Percentiles rank a stretch among this genome's conserved stretches.
phyloP scores from a whole-genome alignment of 2,797 vertebrate species.

The Emys orbicularis region DNA sequence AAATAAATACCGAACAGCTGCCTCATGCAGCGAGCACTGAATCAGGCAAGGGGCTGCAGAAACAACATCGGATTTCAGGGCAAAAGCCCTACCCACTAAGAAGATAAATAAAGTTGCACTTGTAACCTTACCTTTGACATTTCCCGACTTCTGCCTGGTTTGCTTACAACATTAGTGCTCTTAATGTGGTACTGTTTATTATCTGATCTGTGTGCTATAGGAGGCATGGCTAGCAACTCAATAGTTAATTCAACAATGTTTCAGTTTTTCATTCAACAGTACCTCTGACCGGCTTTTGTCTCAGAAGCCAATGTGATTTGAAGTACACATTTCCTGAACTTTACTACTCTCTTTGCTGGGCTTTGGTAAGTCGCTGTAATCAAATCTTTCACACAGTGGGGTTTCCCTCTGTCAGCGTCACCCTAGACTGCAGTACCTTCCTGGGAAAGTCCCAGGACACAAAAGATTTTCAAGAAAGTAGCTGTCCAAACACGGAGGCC shows the following conservation, averaged over 20 bases:
- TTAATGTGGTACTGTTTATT: background rate
- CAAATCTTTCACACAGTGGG: background rate
- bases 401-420: background rate
- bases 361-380: background rate
- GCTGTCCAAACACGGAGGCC: background rate
- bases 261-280: background rate
- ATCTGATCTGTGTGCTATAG: fast-evolving
- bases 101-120: background rate
- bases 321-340: background rate
- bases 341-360: fast-evolving
- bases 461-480: background rate
- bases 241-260: fast-evolving
- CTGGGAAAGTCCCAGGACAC: background rate
- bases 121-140: background rate
- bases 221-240: fast-evolving
- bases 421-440: fast-evolving
- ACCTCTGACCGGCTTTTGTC: background rate
- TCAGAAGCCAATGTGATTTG: fast-evolving
- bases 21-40: background rate
- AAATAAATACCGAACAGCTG: background rate
- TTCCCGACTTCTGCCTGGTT: background rate
- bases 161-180: background rate
- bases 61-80: background rate
- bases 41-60: background rate
- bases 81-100: background rate